A percentile compares a stretch with the other conserved stretches of the same genome.
phyloP scores from a whole-genome alignment of 2,113 vertebrate genomes.

The Passer montanus region DNA sequence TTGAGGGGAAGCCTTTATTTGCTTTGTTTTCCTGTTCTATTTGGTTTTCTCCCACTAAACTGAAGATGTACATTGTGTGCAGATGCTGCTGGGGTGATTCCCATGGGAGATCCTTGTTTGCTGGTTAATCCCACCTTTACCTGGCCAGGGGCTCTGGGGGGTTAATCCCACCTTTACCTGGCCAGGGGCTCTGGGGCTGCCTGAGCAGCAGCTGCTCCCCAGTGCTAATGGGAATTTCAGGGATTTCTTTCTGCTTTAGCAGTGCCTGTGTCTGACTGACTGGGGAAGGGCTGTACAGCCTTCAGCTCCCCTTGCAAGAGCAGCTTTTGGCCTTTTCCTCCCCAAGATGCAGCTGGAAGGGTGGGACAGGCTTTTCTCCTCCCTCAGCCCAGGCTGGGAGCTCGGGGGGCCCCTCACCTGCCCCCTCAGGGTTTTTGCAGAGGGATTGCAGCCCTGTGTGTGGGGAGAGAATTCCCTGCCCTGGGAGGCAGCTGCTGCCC shows the following conservation, averaged over 20 bases:
- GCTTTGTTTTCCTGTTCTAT: background rate
- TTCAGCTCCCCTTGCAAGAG: background rate
- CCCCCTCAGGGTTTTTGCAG: rapidly evolving
- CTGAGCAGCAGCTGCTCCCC: background rate
- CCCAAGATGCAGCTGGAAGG: background rate
- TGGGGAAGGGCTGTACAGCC: rapidly evolving
- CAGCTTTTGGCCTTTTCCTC: background rate
- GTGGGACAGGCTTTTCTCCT: background rate
- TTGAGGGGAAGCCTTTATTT: background rate
- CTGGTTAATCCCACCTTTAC: background rate
- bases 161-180: background rate
- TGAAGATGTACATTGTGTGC: background rate
- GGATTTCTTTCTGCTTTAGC: background rate
- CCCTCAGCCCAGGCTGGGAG: background rate
- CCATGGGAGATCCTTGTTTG: background rate
- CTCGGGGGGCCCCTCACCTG: rapidly evolving
- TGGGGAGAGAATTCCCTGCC: background rate
- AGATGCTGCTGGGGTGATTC: background rate
- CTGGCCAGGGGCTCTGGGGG: background rate
- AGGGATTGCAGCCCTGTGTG: rapidly evolving
- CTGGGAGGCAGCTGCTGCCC: background rate
- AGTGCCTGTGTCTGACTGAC: rapidly evolving
- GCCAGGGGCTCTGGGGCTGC: background rate
- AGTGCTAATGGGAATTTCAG: rapidly evolving
- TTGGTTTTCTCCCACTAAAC: background rate